phyloP scores from a whole-genome alignment of 2,113 vertebrate species.

The Proteles cristata region DNA sequence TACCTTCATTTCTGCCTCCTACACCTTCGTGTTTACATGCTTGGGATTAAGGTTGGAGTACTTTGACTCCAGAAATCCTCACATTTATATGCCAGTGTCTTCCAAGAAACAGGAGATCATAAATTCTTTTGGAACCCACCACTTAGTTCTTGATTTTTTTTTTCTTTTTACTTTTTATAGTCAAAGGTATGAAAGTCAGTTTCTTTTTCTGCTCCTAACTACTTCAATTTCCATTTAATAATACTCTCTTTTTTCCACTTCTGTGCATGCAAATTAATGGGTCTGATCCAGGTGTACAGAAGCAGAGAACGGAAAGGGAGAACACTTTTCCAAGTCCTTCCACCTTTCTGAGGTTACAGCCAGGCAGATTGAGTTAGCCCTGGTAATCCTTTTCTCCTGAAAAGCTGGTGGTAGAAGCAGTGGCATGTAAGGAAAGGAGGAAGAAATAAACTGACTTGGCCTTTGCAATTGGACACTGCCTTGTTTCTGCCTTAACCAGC shows the following conservation, averaged over 20 bases:
- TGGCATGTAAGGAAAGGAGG: neutral
- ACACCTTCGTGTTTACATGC: neutral
- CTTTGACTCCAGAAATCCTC: neutral
- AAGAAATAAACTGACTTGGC: slow-evolving; percentile 35
- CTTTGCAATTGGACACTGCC: neutral
- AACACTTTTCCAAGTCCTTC: neutral
- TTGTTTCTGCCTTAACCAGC: slow-evolving; percentile 45
- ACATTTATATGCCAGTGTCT: slow-evolving; percentile 6
- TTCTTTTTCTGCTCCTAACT: slow-evolving; percentile 4
- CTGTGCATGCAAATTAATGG: slow-evolving; percentile 1
- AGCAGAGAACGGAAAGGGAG: neutral
- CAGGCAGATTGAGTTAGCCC: neutral
- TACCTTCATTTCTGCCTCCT: slow-evolving; percentile 22
- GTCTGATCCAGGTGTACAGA: neutral
- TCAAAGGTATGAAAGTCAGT: slow-evolving; percentile 3
- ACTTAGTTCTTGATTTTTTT: slow-evolving; percentile 6
- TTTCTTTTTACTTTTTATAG: neutral
- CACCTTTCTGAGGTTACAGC: neutral
- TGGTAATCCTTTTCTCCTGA: slow-evolving; percentile 31
- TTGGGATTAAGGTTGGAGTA: slow-evolving; percentile 28
- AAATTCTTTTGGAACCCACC: neutral
- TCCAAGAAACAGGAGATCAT: neutral
- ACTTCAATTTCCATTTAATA: neutral
- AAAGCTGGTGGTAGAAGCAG: slow-evolving; percentile 8
- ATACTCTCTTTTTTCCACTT: neutral